These are phyloP conservation scores for Propithecus coquereli DNA, from an alignment of 2,113 vertebrate species.

Conservation along the genomic window DNA sequence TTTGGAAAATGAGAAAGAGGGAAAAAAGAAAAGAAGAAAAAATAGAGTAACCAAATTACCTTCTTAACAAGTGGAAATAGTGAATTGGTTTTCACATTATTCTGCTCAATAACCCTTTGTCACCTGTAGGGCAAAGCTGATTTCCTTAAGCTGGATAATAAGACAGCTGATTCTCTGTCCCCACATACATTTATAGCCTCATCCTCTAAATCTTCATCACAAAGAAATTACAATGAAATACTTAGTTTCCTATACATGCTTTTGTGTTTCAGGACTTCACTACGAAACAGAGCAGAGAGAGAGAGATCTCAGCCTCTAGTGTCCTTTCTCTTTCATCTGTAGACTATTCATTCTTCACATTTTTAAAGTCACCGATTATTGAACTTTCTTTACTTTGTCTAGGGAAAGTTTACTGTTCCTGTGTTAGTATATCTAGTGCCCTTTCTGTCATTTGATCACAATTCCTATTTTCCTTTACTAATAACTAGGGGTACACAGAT, in stretches of 20 bases:
- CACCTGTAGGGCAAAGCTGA: background rate
- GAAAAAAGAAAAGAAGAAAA: background rate
- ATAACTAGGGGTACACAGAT: background rate
- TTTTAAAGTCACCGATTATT: background rate
- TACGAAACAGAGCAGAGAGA: fast-evolving
- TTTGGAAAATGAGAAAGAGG: background rate
- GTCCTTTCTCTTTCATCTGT: background rate
- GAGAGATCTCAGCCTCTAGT: background rate
- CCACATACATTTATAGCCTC: background rate
- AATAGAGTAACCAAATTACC: too few relatives aligned
- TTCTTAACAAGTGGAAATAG: background rate
- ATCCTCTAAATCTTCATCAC: background rate
- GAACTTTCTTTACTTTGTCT: background rate
- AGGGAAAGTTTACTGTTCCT: background rate
- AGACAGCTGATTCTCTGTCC: background rate
- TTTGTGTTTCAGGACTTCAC: background rate
- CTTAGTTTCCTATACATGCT: background rate
- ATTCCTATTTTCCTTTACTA: background rate
- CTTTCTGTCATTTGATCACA: background rate
- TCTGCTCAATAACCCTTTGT: background rate
- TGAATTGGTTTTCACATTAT: background rate
- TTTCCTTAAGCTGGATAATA: background rate
- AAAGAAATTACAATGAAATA: background rate
- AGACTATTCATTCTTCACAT: background rate
- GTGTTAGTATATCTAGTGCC: background rate